Conservation (phyloP, 2,113 vertebrate species). For the Coptodon bakossiorum region DNA sequence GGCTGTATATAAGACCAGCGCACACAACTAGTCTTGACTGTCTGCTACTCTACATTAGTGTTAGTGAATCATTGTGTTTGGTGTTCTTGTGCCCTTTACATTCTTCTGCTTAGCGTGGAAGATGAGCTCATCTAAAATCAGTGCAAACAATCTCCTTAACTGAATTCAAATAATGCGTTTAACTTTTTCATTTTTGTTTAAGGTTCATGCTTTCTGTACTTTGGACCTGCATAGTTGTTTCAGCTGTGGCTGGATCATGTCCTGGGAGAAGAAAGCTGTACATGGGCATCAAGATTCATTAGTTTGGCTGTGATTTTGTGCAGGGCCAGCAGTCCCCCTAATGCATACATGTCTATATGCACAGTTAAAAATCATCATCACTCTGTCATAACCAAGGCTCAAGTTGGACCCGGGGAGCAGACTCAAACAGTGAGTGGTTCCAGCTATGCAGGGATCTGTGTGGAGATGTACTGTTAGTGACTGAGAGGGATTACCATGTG, state of each 20-base stretch:
- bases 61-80: neutral
- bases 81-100: neutral
- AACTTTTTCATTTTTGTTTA: neutral
- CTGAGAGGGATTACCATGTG: neutral
- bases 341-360: neutral
- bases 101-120: neutral
- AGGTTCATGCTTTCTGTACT: neutral
- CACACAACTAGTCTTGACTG: neutral
- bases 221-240: neutral
- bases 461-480: neutral
- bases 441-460: neutral
- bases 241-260: neutral
- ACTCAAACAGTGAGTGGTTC: neutral
- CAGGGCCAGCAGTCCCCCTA: neutral
- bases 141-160: neutral
- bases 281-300: neutral
- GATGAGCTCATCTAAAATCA: neutral
- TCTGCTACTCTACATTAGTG: neutral
- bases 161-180: neutral
- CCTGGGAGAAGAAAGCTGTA: neutral
- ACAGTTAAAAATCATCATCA: neutral
- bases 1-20: neutral
- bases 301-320: neutral
- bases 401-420: fast-evolving
- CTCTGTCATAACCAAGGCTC: neutral